A percentile compares a stretch with the other conserved stretches of the same genome.
Evolutionary conservation across 2,888 invertebrate species (phyloP).

Genomic region (Cosmia trapezina): DNA sequence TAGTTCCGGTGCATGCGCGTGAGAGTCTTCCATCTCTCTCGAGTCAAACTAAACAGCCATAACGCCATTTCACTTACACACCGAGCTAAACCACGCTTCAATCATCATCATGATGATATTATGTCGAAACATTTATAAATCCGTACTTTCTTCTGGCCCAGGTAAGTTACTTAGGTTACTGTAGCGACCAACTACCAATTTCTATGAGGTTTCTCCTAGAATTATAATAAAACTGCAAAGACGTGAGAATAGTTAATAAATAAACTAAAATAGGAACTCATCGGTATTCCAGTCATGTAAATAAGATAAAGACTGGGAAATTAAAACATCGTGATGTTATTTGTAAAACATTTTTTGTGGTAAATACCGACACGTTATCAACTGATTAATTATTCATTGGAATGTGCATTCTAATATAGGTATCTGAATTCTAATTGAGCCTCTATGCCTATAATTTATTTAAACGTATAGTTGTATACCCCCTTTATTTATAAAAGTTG

Average conservation of each 20-base stretch:
- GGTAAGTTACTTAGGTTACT: neutral
- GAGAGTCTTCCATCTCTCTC: too few relatives aligned
- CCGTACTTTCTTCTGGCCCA: neutral
- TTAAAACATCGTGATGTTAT: conserved; percentile 27
- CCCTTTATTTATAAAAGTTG: neutral
- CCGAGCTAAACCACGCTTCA: too few relatives aligned
- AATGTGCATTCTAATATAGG: conserved; percentile 14
- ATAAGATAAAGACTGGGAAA: conserved; percentile 26
- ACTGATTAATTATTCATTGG: conserved; percentile 12
- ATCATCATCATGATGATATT: too few relatives aligned
- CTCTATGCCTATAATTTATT: neutral
- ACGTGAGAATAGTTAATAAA: neutral
- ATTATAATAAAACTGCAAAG: neutral
- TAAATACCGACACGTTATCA: conserved; percentile 20
- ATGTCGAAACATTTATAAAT: neutral
- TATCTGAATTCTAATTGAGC: neutral
- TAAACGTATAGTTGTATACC: neutral
- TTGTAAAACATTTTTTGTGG: conserved; percentile 7
- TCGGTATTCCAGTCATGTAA: conserved; percentile 29
- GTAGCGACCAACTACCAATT: neutral
- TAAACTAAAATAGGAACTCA: conserved; percentile 7
- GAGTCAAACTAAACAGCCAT: too few relatives aligned
- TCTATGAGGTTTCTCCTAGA: neutral
- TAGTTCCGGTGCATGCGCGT: too few relatives aligned
- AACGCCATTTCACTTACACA: too few relatives aligned